Evolutionary conservation across 2,888 invertebrate genomes (phyloP).

Genomic region (Criorhina ranunculi): DNA sequence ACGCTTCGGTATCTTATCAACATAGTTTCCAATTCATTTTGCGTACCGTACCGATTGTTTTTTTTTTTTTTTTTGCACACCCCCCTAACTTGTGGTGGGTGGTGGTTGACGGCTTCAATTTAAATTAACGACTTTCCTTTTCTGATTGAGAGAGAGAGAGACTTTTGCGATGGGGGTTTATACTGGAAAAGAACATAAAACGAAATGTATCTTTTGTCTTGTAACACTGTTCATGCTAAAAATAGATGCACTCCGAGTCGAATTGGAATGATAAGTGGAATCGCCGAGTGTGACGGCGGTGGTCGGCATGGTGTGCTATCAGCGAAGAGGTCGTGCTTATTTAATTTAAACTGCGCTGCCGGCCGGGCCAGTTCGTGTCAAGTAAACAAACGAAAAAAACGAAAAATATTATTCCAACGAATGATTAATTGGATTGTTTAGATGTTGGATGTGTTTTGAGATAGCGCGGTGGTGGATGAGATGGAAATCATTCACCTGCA

Average conservation of each 20-base stretch:
- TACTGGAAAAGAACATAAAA: slow-evolving; percentile 28
- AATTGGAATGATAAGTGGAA: neutral
- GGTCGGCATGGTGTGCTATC: neutral
- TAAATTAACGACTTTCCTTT: slow-evolving; percentile 16
- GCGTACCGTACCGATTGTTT: slow-evolving; percentile 43
- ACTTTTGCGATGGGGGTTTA: neutral
- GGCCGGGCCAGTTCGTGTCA: neutral
- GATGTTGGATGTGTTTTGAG: neutral
- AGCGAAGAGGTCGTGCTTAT: slow-evolving; percentile 8
- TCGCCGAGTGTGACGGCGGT: neutral
- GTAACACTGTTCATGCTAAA: slow-evolving; percentile 37
- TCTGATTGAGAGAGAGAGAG: slow-evolving; percentile 5
- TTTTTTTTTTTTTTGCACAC: slow-evolving; percentile 9
- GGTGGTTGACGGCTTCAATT: slow-evolving; percentile 9
- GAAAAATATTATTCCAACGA: slow-evolving; percentile 2
- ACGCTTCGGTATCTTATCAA: slow-evolving; percentile 42
- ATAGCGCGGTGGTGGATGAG: neutral
- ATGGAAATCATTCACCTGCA: neutral
- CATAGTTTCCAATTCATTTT: slow-evolving; percentile 59
- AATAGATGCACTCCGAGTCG: slow-evolving; percentile 16
- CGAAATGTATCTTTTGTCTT: neutral
- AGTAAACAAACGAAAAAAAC: slow-evolving; percentile 8
- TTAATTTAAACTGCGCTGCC: neutral
- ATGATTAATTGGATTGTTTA: slow-evolving; percentile 16
- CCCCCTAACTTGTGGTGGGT: slow-evolving; percentile 15